phyloP scores from a whole-genome alignment of 1,140 invertebrate species.

The Hylaeus volcanicus region DNA sequence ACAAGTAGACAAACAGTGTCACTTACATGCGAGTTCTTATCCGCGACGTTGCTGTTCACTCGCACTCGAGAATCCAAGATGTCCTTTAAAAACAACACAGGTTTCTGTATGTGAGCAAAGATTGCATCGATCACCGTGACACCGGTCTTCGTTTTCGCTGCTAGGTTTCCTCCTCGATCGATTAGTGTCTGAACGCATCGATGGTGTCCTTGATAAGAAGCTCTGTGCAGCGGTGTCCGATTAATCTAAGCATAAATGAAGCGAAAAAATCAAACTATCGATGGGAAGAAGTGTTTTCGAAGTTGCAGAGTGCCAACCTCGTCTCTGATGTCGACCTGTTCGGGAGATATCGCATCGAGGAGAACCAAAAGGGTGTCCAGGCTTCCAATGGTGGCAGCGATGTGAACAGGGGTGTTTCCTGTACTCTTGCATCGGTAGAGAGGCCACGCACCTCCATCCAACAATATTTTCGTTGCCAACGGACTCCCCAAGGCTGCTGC shows the following conservation, averaged over 20 bases:
- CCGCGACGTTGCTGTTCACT: constrained; percentile 5
- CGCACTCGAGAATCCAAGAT: constrained; percentile 43
- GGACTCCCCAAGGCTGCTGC: constrained; percentile 37
- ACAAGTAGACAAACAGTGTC: not conserved
- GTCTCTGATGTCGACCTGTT: constrained; percentile 37
- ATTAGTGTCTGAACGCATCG: constrained; percentile 39
- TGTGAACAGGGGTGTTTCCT: constrained; percentile 48
- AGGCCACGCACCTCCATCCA: constrained; percentile 35
- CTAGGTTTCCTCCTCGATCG: constrained; percentile 36
- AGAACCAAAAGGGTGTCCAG: constrained; percentile 22
- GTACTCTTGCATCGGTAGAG: constrained; percentile 30
- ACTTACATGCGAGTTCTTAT: constrained; percentile 49
- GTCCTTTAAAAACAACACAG: constrained; percentile 36
- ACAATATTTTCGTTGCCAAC: constrained; percentile 26
- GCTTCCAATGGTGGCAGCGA: constrained; percentile 35
- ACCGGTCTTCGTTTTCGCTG: constrained; percentile 33
- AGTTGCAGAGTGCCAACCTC: constrained; percentile 11
- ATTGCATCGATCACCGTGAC: constrained; percentile 43
- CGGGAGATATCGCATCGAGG: not conserved
- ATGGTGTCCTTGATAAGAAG: constrained; percentile 41
- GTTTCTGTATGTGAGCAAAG: constrained; percentile 42
- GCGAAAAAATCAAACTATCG: not conserved
- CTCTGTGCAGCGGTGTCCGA: constrained; percentile 49
- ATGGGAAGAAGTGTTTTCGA: no score
- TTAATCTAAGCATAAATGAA: constrained; percentile 5